phyloP scores from a whole-genome alignment of 2,888 invertebrate species.

The Anodontia alba region DNA sequence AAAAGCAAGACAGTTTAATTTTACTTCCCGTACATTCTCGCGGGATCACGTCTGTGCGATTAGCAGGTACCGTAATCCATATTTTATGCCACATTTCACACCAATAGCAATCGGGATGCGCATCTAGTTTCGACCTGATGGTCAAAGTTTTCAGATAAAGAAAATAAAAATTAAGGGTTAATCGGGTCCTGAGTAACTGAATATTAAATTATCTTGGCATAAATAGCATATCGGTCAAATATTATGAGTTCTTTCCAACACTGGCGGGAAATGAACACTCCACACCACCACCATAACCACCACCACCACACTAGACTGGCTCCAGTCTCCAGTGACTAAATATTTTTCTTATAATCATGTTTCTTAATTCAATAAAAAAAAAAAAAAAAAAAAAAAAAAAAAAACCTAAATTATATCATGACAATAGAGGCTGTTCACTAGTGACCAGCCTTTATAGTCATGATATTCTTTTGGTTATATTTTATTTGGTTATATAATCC shows the following conservation, averaged over 20 bases:
- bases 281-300: no score
- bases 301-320: no score
- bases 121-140: slow-evolving; percentile 27
- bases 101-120: not conserved
- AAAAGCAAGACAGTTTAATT: not conserved
- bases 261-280: not conserved
- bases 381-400: no score
- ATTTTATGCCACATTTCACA: slow-evolving; percentile 6
- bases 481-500: no score
- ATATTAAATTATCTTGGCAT: slow-evolving; percentile 1
- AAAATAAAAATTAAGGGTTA: slow-evolving; percentile 12
- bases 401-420: no score
- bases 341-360: no score
- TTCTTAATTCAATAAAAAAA: no score
- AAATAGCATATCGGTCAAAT: slow-evolving; percentile 8
- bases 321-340: no score
- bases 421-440: no score
- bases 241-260: not conserved
- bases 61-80: slow-evolving; percentile 18
- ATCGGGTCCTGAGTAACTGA: slow-evolving; percentile 13
- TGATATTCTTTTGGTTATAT: no score
- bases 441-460: no score
- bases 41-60: slow-evolving; percentile 2
- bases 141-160: slow-evolving; percentile 22
- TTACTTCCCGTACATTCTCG: not conserved